phyloP scores from a whole-genome alignment of 2,113 vertebrate species.

The Aptenodytes forsteri region DNA sequence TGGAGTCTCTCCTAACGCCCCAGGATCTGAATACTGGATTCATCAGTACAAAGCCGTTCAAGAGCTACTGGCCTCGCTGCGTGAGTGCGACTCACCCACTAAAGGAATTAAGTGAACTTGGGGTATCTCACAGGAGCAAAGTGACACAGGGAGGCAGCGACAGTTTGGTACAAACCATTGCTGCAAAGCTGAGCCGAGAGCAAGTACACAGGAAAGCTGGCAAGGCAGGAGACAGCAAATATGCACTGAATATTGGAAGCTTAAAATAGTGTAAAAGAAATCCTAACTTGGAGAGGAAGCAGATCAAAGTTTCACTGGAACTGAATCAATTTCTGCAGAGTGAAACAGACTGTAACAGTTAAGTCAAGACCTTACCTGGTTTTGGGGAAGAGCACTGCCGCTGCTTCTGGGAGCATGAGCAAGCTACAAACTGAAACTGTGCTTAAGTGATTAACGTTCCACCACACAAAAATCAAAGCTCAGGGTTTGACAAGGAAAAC shows the following conservation, averaged over 20 bases:
- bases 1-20: accelerated
- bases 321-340: not conserved
- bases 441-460: not conserved
- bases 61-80: not conserved
- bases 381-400: not conserved
- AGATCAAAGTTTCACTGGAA: not conserved
- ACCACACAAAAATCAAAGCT: not conserved
- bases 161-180: not conserved
- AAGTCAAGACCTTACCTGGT: not conserved
- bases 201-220: not conserved
- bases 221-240: not conserved
- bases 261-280: not conserved
- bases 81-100: accelerated
- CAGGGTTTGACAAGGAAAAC: not conserved
- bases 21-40: not conserved
- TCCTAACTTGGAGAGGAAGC: not conserved
- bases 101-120: accelerated
- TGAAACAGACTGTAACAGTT: not conserved
- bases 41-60: not conserved
- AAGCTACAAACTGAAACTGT: not conserved
- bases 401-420: not conserved
- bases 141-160: accelerated
- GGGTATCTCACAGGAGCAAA: not conserved
- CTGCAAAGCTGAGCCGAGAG: not conserved
- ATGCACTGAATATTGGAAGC: accelerated